Percentiles rank a stretch among this genome's conserved stretches.
Evolutionary conservation across 2,113 vertebrate genomes (phyloP).

Genomic region (Clinocottus analis): DNA sequence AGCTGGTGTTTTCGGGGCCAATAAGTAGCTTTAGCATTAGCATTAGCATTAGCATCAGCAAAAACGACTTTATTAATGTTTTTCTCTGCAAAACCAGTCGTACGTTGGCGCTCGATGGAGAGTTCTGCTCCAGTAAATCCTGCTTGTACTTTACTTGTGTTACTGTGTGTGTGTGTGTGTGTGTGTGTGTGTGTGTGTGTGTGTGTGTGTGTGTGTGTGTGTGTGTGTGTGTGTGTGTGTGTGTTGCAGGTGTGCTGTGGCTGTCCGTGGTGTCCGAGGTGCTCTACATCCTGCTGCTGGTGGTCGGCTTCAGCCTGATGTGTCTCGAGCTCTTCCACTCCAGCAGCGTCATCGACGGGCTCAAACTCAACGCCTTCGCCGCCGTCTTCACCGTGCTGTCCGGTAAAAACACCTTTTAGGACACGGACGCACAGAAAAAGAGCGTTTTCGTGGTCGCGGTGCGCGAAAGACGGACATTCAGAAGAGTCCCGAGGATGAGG

Average conservation of each 20-base stretch:
- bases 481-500: background rate
- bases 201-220: conserved; percentile 1
- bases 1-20: too few species aligned
- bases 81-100: too few species aligned
- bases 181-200: too few species aligned
- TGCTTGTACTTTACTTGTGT: too few species aligned
- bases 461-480: background rate
- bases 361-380: conserved; percentile 97
- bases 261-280: conserved; percentile 96
- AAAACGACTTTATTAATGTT: too few species aligned
- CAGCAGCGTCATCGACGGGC: conserved; percentile 95
- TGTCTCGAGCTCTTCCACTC: conserved; percentile 97
- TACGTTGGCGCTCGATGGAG: too few species aligned
- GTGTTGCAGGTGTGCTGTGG: conserved; percentile 92
- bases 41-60: too few species aligned
- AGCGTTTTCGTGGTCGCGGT: too few species aligned
- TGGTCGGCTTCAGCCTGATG: conserved; percentile 98
- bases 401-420: conserved; percentile 78
- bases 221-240: conserved; percentile 22
- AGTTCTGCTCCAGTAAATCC: too few species aligned
- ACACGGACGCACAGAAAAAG: background rate
- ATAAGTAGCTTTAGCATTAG: too few species aligned
- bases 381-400: conserved; percentile 98
- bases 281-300: conserved; percentile 94
- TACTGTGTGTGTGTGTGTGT: too few species aligned